Evolutionary conservation across 2,888 invertebrate species (phyloP), one percentile per base, ranked within the genome.

Genomic region (Drosophila subsilvestris): DNA sequence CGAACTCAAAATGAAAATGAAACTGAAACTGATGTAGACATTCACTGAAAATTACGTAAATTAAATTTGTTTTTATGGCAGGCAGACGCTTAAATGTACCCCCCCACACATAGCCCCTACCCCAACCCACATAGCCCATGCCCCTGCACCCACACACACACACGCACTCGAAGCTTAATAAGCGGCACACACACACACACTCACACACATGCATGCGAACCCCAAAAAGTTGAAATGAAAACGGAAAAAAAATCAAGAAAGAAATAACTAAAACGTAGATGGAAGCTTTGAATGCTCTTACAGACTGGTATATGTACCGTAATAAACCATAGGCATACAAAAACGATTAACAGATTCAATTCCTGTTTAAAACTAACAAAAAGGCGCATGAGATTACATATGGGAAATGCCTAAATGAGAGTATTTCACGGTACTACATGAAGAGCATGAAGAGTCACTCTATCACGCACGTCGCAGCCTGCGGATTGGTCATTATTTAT

Each of bases 21-120:
- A 79, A 25, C 25, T 25, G 79, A 85, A 88, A 78, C 84, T 88
- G 89, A 88, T 85, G 87, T 86, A 88, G 89, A 88, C 87, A 88
- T 85, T 85, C 79, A 74, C 76, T 84, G 79, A 76, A 88, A 85
- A 88, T 88, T 76, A 88, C 89, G 88, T 84, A 88, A 88, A 88
- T 88, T 85, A 85, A 85, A 85, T 85, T 88, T 88, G 87, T 80
- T 85, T 85, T 85, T 86, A 88, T 88, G 74, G 67, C 79, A 69
- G 62, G 68, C 88, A 83, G 84, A 75, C 84, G 76, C 76, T 80
- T 76, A 76, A 84, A 76, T 75, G 70, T 71, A 49, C 49, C 48
- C 47, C 43, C 8, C n/a, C n/a, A n/a, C n/a, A n/a, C 18, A 0
- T 48, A 20, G 37, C 45, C 29, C 10, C 0, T 10, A 0, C 18